Percentiles rank a stretch among this genome's conserved stretches.
Conservation (phyloP, 2,113 vertebrate genomes). For the Oxygymnocypris stewartii region DNA sequence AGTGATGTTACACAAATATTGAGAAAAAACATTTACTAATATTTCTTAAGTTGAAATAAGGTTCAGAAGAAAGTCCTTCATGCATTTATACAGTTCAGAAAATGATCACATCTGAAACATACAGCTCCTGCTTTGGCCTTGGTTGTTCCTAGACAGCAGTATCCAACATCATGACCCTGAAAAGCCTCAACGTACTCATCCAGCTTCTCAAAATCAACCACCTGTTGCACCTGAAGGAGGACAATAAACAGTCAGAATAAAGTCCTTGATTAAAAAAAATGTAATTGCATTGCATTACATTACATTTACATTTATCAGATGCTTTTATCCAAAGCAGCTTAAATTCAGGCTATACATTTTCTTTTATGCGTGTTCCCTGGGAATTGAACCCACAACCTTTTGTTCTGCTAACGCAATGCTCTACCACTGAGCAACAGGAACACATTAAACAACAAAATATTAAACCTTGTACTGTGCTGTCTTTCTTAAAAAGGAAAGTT, state of each 20-base stretch:
- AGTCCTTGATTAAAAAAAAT: no score
- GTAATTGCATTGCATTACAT: background rate
- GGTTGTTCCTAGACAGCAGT: slow-evolving; percentile 87
- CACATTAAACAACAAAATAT: background rate
- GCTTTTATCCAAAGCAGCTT: no score
- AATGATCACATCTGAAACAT: slow-evolving; percentile 50
- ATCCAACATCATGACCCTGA: slow-evolving; percentile 83
- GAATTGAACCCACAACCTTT: no score
- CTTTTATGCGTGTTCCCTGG: no score
- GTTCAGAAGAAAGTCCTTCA: background rate
- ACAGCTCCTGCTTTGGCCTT: slow-evolving; percentile 77
- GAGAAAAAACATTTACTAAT: background rate
- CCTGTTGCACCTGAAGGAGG: slow-evolving; percentile 78
- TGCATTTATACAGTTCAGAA: background rate
- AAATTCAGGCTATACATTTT: no score
- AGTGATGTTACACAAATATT: no score
- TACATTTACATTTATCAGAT: no score
- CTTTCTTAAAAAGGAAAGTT: background rate
- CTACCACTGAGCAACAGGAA: no score
- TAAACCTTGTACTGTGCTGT: background rate
- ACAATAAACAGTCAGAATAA: background rate
- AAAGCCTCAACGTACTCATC: slow-evolving; percentile 75
- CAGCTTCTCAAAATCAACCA: slow-evolving; percentile 86
- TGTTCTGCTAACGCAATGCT: no score
- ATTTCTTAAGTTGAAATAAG: background rate